These are phyloP conservation scores for Myxocyprinus asiaticus DNA, from an alignment of 2,113 vertebrate genomes.

Conservation along the genomic window DNA sequence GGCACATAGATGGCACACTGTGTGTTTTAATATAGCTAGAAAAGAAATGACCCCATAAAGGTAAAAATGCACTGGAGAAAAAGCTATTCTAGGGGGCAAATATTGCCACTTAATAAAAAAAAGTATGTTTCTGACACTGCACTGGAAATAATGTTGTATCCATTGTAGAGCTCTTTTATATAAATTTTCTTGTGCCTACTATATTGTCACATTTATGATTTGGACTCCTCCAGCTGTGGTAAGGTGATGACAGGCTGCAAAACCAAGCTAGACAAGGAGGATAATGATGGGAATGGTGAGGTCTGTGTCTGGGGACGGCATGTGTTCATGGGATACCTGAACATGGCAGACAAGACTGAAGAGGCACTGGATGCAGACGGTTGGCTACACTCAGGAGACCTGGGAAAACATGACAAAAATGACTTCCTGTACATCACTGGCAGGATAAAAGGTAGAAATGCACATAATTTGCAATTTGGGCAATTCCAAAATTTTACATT, in stretches of 20 bases:
- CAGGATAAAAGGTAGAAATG: slow-evolving; percentile 75
- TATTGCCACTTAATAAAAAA: no score
- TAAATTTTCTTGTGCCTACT: no score
- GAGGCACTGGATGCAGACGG: slow-evolving; percentile 74
- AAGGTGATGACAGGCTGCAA: slow-evolving; percentile 69
- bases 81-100: no score
- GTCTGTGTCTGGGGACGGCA: slow-evolving; percentile 80
- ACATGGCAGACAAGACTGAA: slow-evolving; percentile 70
- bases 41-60: no score
- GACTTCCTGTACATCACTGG: slow-evolving; percentile 78
- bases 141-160: no score
- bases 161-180: no score
- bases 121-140: no score
- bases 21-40: no score
- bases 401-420: slow-evolving; percentile 66
- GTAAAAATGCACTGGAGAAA: no score
- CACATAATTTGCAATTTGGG: no score
- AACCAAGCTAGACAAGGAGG: slow-evolving; percentile 70
- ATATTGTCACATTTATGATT: not conserved
- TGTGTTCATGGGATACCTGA: slow-evolving; percentile 81
- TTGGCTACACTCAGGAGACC: slow-evolving; percentile 80
- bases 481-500: no score
- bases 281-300: slow-evolving; percentile 73
- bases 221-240: slow-evolving; percentile 69
- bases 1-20: no score